These are phyloP conservation scores for Sebastes wilsoni DNA, from an alignment of 2,797 vertebrate species.

Conservation along the genomic window DNA sequence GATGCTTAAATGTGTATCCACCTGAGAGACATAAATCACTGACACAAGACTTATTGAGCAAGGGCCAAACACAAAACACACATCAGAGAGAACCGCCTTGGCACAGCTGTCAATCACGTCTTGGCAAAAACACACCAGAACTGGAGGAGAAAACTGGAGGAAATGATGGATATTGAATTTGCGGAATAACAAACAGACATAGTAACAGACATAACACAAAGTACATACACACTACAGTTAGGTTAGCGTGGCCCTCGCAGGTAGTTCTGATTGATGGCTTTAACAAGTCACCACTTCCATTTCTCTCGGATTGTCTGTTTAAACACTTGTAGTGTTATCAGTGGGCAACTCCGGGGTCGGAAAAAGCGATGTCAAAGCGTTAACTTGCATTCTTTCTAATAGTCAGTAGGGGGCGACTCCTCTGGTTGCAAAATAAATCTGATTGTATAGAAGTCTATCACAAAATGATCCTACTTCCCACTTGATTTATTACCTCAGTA, in stretches of 20 bases:
- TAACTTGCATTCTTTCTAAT: accelerated
- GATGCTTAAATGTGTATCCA: conserved; percentile 31
- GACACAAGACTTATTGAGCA: conserved; percentile 19
- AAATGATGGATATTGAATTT: conserved; percentile 72
- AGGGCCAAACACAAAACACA: conserved; percentile 54
- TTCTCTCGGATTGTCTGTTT: conserved; percentile 56
- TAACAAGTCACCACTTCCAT: conserved; percentile 60
- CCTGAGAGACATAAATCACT: conserved; percentile 59
- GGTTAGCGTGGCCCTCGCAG: conserved; percentile 39
- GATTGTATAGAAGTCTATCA: no score
- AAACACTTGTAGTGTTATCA: conserved; percentile 28
- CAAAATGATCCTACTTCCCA: no score
- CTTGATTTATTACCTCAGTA: no score
- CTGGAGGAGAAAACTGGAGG: conserved; percentile 46
- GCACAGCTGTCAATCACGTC: conserved; percentile 60
- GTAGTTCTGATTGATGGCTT: conserved; percentile 73
- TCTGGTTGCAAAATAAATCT: no score
- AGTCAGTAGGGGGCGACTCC: no score
- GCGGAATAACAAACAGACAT: conserved; percentile 36
- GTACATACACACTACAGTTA: background rate
- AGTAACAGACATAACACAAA: conserved; percentile 25
- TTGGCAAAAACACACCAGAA: conserved; percentile 46
- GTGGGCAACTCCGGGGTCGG: no score
- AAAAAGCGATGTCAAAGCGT: no score
- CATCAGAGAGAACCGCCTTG: conserved; percentile 35